Evolutionary conservation across 2,113 vertebrate genomes (phyloP), one percentile per base, ranked within the genome.

Genomic region (Cromileptes altivelis): DNA sequence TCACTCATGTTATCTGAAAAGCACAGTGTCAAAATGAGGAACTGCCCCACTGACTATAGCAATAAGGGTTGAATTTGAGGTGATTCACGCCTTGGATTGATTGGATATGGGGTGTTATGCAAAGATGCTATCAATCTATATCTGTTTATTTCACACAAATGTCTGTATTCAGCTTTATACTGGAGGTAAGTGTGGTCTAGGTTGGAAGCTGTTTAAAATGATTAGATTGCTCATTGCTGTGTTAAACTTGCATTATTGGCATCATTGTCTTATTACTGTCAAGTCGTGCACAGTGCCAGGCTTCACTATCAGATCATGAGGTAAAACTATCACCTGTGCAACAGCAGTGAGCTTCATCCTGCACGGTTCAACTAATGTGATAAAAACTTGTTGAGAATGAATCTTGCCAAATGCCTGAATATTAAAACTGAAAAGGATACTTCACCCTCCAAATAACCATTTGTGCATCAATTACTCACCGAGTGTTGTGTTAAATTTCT

Each of bases 121-220:
- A 63, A 55, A 57, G 50, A 23, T 21, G 56, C 23, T 17, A 49
- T 12, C 9, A 17, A 17, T 77, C 49, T 53, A 5, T n/a, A 47
- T 49, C 13, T 12, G 61, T 42, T 57, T 33, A 67, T 47, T n/a
- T 77, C 63, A 77, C 53, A 67, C 37, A 33, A 15, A 27, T 65
- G 64, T 42, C 1, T 21, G 11, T 13, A 53, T 53, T 19, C 8
- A 52, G 55, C 10, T 27, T 27, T 27, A 37, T 17, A 45, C 13
- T n/a, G 18, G 50, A 21, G 12, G 53, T 69, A 64, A 27, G 19
- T 40, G 55, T 13, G 30, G 27, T 56, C 12, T 37, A 58, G 4
- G n/a, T 37, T 55, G 7, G 45, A 53, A 62, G 18, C 33, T 33
- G 17, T 70, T 53, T 19, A 67, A 56, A 30, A 69, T 4, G 2